Percentiles rank a stretch among this genome's conserved stretches.
phyloP scores from a whole-genome alignment of 2,113 vertebrate species.

The Melanocharis versteri region DNA sequence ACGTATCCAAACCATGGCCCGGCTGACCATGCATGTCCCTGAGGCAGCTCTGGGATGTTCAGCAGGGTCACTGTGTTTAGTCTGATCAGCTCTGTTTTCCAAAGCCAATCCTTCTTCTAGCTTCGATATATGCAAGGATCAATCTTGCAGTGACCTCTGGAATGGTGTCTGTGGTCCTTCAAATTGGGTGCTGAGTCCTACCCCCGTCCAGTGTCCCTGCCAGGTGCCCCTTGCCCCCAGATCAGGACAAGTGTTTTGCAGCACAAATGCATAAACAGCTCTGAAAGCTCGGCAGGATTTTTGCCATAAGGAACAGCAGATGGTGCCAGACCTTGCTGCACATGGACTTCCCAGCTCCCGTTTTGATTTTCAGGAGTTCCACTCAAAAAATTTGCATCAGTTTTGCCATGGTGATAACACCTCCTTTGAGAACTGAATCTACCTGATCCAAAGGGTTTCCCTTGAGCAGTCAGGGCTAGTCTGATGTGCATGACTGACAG shows the following conservation, averaged over 20 bases:
- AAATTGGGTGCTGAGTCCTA: not conserved
- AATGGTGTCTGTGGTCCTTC: rapidly evolving
- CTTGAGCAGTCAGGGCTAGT: not conserved
- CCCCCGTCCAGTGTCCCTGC: not conserved
- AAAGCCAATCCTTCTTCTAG: not conserved
- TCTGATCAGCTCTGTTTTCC: not conserved
- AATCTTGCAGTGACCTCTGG: not conserved
- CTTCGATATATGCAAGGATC: rapidly evolving
- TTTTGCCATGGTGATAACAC: not conserved
- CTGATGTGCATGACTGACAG: not conserved
- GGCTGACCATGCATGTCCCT: not conserved
- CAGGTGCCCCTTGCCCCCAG: not conserved
- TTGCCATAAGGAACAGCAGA: conserved; percentile 52
- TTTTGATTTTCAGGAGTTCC: not conserved
- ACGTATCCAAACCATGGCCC: not conserved
- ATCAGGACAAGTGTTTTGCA: not conserved
- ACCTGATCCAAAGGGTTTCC: not conserved
- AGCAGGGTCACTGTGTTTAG: not conserved
- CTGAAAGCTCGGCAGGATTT: not conserved
- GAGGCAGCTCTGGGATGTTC: not conserved
- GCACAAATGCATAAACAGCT: not conserved
- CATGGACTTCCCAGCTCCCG: not conserved
- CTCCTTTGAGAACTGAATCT: not conserved
- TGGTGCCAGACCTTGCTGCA: conserved; percentile 56
- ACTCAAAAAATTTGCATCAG: not conserved